Evolutionary conservation across 2,888 invertebrate species (phyloP).

Genomic region (Papilio gigon): DNA sequence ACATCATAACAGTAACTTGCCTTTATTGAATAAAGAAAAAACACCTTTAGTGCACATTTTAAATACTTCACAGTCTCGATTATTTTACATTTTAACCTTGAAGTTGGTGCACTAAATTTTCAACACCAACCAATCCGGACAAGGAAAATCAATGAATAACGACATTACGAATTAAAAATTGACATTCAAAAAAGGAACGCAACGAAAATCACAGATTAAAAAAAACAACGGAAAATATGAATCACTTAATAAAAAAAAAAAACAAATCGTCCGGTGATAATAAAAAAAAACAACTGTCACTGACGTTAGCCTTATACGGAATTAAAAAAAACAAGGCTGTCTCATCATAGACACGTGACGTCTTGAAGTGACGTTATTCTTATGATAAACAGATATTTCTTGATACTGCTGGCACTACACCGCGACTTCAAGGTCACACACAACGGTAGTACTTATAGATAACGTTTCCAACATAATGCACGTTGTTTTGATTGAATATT

Average conservation of each 20-base stretch:
- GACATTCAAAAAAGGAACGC: background rate
- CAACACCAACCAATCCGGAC: background rate
- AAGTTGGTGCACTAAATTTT: background rate
- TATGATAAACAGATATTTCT: background rate
- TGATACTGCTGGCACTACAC: background rate
- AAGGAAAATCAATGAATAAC: background rate
- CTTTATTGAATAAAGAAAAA: slow-evolving; percentile 16
- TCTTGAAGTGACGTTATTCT: background rate
- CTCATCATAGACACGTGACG: background rate
- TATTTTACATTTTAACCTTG: slow-evolving; percentile 2
- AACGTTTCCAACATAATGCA: background rate
- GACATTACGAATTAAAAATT: background rate
- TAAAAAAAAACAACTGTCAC: background rate
- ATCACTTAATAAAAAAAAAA: background rate
- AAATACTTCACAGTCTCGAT: background rate
- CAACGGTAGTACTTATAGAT: background rate
- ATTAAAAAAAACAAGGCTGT: background rate
- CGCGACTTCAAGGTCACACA: background rate
- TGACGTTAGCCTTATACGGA: background rate
- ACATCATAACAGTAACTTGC: background rate
- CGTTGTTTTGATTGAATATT: too few species aligned
- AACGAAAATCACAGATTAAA: background rate
- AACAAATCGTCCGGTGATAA: background rate
- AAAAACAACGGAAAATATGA: background rate
- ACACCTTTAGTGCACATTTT: slow-evolving; percentile 15